Evolutionary conservation across 1,140 invertebrate genomes (phyloP), one percentile per base, ranked within the genome.

Genomic region (Uloborus diversus): DNA sequence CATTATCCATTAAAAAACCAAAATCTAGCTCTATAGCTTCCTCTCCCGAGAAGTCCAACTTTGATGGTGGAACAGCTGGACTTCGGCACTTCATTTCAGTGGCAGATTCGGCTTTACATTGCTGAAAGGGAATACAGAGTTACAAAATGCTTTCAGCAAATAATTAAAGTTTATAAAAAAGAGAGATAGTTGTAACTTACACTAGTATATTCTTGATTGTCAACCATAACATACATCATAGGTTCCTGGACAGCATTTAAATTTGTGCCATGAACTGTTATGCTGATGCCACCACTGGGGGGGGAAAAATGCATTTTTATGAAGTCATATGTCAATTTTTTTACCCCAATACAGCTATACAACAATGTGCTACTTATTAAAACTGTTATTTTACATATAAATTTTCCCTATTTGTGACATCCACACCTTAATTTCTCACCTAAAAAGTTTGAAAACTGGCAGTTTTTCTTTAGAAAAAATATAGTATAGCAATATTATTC

Each of bases 1-100:
- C 96, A 85, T 96, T 94, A 86, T 99, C 96, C 94, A 99, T 96
- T 79, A 93, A 88, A 85, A 99, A 98, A 20, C 96, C 97, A 86
- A 96, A 98, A 85, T 96, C 92, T 65, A 98, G 89, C 69, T 90
- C 86, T 51, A 93, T 85, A 5, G 93, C 92, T 83, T 90, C 91
- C 80, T 96, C 94, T 68, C 93, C 83, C 28, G 89, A 87, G 42
- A 86, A 85, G 47, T 90, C 88, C 57, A 91, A 86, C n/a, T 90
- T 90, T 76, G 92, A 91, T 81, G 80, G 32, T 1, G 85, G 82
- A 30, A 89, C 93, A 2, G 90, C 89, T 1, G 96, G 96, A 65
- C 95, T 96, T 81, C 91, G 89, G 85, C 96, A 98, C 80, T 92
- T 90, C 92, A 98, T 96, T 82, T 92, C 92, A 0, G 90, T 92